These are phyloP conservation scores for Ochotona princeps DNA, from an alignment of 2,113 vertebrate genomes.

Conservation along the genomic window DNA sequence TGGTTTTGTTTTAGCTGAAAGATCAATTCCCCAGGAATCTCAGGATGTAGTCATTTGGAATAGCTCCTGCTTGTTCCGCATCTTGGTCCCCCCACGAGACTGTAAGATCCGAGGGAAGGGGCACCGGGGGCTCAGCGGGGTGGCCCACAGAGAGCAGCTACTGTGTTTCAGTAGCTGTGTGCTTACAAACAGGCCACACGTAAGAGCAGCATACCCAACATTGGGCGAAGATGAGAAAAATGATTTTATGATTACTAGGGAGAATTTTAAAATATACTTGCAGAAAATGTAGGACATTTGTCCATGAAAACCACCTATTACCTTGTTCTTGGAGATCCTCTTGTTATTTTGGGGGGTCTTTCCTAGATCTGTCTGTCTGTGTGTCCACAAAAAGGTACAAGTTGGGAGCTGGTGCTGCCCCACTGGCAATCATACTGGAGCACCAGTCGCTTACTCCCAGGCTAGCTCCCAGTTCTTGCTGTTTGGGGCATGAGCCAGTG, in stretches of 20 bases:
- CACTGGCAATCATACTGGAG: too few species aligned
- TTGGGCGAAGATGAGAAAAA: neutral
- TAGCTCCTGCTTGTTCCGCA: neutral
- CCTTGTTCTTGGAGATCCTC: slow-evolving; percentile 1
- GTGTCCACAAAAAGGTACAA: slow-evolving; percentile 3
- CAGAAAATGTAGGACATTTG: neutral
- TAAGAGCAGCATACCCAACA: neutral
- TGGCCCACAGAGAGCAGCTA: neutral
- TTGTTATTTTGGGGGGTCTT: neutral
- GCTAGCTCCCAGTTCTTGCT: too few species aligned
- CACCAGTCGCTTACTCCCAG: too few species aligned
- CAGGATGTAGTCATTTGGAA: slow-evolving; percentile 50
- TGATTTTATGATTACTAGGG: neutral
- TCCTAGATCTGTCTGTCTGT: neutral
- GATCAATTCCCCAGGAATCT: slow-evolving; percentile 50
- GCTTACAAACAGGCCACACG: neutral
- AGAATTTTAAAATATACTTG: neutral
- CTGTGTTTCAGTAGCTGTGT: neutral
- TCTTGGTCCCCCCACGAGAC: neutral
- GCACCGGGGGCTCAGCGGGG: neutral
- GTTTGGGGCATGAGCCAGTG: too few species aligned
- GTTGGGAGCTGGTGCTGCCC: too few species aligned
- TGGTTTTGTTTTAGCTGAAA: slow-evolving; percentile 37
- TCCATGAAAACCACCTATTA: neutral
- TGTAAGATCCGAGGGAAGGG: neutral